A percentile compares a stretch with the other conserved stretches of the same genome.
These are phyloP conservation scores for Ricordea florida DNA, from an alignment of 92 coral and sea anemone genomes.

Conservation along the genomic window DNA sequence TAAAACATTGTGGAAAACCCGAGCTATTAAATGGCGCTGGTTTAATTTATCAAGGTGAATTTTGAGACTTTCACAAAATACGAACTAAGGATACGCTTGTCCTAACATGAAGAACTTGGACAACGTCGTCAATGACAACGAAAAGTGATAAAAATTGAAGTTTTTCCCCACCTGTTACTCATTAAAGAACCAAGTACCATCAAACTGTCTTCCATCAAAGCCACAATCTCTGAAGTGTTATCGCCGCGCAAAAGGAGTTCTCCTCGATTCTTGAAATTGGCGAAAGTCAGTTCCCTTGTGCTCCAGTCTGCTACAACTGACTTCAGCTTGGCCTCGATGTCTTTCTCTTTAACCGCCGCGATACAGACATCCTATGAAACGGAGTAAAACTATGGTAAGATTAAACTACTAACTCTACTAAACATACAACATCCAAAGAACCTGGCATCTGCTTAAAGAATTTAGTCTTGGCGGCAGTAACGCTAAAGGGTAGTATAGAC, in stretches of 20 bases:
- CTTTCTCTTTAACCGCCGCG: slow-evolving; percentile 89
- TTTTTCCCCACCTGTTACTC: slow-evolving; percentile 74
- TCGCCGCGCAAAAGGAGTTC: slow-evolving; percentile 84
- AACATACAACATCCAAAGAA: too few relatives aligned
- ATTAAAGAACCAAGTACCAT: slow-evolving; percentile 86
- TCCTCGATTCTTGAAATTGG: slow-evolving; percentile 90
- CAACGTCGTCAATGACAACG: background rate
- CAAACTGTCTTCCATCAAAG: slow-evolving; percentile 88
- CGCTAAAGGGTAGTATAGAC: too few relatives aligned
- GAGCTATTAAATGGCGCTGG: background rate
- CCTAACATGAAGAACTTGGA: too few relatives aligned
- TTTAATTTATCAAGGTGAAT: too few relatives aligned
- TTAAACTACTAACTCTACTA: too few relatives aligned
- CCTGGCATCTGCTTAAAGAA: too few relatives aligned
- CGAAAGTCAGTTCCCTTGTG: slow-evolving; percentile 77
- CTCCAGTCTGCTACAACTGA: slow-evolving; percentile 88
- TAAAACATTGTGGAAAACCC: background rate
- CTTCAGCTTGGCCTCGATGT: slow-evolving; percentile 87
- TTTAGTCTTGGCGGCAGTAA: too few relatives aligned
- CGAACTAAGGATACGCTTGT: too few relatives aligned
- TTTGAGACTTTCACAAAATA: too few relatives aligned
- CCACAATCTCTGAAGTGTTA: slow-evolving; percentile 81
- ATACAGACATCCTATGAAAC: slow-evolving; percentile 74
- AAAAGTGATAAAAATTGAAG: background rate
- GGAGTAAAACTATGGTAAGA: too few relatives aligned